These are phyloP conservation scores for Drosophila multiciliata DNA, from an alignment of 2,888 invertebrate genomes.

Conservation along the genomic window DNA sequence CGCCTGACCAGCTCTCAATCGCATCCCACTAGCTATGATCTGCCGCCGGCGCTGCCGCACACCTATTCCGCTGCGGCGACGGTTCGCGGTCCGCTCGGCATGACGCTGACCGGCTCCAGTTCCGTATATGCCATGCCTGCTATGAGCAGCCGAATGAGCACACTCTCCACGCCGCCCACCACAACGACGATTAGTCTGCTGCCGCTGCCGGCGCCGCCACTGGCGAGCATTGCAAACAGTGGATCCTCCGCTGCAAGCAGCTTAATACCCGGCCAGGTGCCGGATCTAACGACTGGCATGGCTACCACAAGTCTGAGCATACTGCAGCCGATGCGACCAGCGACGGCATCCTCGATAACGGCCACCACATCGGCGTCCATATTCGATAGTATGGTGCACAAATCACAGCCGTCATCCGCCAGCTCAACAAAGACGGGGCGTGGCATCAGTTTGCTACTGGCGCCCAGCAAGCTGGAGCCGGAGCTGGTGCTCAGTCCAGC, in stretches of 20 bases:
- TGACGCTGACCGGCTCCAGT: constrained; percentile 73
- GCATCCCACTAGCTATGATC: constrained; percentile 71
- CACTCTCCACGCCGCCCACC: constrained; percentile 46
- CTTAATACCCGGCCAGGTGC: constrained; percentile 78
- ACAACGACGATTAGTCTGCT: constrained; percentile 74
- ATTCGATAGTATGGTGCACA: constrained; percentile 44
- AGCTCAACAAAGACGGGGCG: constrained; percentile 55
- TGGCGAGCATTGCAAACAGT: constrained; percentile 38
- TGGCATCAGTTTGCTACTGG: constrained; percentile 54
- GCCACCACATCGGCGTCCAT: constrained; percentile 51
- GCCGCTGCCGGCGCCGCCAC: constrained; percentile 73
- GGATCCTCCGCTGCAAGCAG: constrained; percentile 27
- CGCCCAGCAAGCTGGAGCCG: constrained; percentile 82
- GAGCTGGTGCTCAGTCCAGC: constrained; percentile 85
- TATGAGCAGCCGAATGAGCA: constrained; percentile 10
- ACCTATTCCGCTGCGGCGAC: constrained; percentile 77
- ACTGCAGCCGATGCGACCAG: constrained; percentile 63
- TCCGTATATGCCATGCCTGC: constrained; percentile 68
- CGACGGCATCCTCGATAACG: constrained; percentile 45
- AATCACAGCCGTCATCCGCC: constrained; percentile 72
- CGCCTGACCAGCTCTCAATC: constrained; percentile 68
- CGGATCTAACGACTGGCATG: constrained; percentile 58
- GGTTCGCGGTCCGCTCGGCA: constrained; percentile 79
- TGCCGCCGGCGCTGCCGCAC: constrained; percentile 81
- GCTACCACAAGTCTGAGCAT: constrained; percentile 74